These are phyloP conservation scores for Pempheris klunzingeri DNA, from an alignment of 2,797 vertebrate genomes.

Conservation along the genomic window DNA sequence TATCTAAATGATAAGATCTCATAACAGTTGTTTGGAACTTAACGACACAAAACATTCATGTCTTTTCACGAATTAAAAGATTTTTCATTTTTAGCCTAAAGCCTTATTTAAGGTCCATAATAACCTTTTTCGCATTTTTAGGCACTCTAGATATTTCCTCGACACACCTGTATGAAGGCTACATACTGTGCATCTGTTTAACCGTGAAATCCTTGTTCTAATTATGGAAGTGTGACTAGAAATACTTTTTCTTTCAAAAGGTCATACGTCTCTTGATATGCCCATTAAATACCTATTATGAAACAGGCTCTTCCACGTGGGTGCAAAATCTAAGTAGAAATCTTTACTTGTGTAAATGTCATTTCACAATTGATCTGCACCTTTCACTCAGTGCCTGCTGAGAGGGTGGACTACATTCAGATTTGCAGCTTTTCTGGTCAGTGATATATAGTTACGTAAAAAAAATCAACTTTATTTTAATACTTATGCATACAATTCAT, in stretches of 20 bases:
- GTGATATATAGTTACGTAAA: not conserved
- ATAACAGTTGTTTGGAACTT: not conserved
- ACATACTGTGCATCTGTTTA: not conserved
- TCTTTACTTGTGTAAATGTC: not conserved
- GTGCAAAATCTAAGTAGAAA: not conserved
- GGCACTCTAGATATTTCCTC: not conserved
- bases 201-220: not conserved
- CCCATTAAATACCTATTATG: too few relatives aligned
- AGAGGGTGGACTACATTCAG: not conserved
- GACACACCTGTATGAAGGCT: not conserved
- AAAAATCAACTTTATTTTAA: not conserved
- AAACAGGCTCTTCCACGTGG: not conserved
- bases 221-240: not conserved
- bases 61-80: not conserved
- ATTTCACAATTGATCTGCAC: not conserved
- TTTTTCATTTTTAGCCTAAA: too few relatives aligned
- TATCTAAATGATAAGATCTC: not conserved
- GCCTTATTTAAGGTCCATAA: not conserved
- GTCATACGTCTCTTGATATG: not conserved
- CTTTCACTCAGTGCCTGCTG: not conserved
- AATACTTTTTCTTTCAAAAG: not conserved
- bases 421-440: slow-evolving; percentile 5
- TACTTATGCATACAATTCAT: not conserved
- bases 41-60: not conserved
- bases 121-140: not conserved